Conservation (phyloP, 2,888 invertebrate genomes). For the Aspidapion aeneum region DNA sequence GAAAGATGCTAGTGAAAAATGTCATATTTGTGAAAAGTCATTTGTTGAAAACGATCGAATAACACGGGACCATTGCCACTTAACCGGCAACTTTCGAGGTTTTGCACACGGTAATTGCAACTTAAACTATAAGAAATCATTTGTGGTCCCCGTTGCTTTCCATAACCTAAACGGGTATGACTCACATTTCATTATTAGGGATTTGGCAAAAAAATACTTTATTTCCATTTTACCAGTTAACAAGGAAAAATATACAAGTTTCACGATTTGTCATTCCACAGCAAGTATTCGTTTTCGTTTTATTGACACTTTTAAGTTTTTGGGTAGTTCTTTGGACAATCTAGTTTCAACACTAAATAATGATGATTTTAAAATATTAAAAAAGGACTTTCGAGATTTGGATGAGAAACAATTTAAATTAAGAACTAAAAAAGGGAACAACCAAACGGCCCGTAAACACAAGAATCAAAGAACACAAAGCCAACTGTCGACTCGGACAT, state of each 20-base stretch:
- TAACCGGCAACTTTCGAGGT: slow-evolving; percentile 33
- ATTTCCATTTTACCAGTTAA: neutral
- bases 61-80: slow-evolving; percentile 35
- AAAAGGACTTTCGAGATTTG: slow-evolving; percentile 15
- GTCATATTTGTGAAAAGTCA: slow-evolving; percentile 19
- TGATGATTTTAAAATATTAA: slow-evolving; percentile 11
- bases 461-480: too few species aligned
- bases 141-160: neutral
- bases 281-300: slow-evolving; percentile 23
- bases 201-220: neutral
- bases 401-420: slow-evolving; percentile 6
- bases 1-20: neutral
- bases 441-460: too few species aligned
- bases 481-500: too few species aligned
- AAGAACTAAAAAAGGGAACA: slow-evolving; percentile 31
- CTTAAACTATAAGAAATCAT: neutral
- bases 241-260: too few species aligned
- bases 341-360: slow-evolving; percentile 27
- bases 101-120: slow-evolving; percentile 24
- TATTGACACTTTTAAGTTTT: slow-evolving; percentile 30
- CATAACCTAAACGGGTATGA: neutral
- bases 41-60: slow-evolving; percentile 20
- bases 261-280: too few species aligned
- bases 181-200: slow-evolving; percentile 1
- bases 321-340: slow-evolving; percentile 28